Base-by-base conservation (phyloP, 2,888 invertebrate species). In the Netelia virgata region DNA sequence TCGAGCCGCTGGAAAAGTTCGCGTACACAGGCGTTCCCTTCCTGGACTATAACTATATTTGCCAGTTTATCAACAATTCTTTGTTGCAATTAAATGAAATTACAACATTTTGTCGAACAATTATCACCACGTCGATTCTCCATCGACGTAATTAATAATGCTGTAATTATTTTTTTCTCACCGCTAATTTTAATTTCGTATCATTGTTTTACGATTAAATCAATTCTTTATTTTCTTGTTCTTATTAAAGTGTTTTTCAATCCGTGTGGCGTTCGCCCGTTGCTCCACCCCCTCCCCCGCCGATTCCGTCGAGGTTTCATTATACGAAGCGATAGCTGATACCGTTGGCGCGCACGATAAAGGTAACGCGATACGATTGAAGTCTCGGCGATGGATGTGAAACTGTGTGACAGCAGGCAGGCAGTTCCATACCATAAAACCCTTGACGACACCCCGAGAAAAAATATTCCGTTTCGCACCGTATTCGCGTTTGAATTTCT, bases 341-440 rank as follows among this genome's bases (percentile, higher is more conserved):
- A 80, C 50, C 23, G 50, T 59, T 80, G 47, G 59, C 66, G 28
- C n/a, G 36, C 8, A 66, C 20, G 50, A 36, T 66, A 73, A 74
- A 80, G 80, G 80, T 73, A 80, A 80, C 59, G n/a, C 59, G 80
- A 80, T 80, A 74, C 73, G 59, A 68, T 59, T 74, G 73, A 74
- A 80, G 68, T 55, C 36, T 59, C 50, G 36, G 59, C 5, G 50
- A 55, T 70, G n/a, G 23, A 36, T 50, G 73, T 28, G n/a, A 63
- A 20, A 66, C 59, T 28, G n/a, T 28, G 68, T 6, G 76, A 18
- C 16, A 36, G 47, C 20, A 18, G 50, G 18, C 18, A 66, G 18
- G 36, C n/a, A 10, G 57, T 47, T 72, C 43, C 11, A 43, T 36
- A 14, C 57, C 23, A 43, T n/a, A 14, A 16, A 28, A 63, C n/a